These are phyloP conservation scores for Microhierax caerulescens DNA, from an alignment of 2,797 vertebrate species.

Conservation along the genomic window DNA sequence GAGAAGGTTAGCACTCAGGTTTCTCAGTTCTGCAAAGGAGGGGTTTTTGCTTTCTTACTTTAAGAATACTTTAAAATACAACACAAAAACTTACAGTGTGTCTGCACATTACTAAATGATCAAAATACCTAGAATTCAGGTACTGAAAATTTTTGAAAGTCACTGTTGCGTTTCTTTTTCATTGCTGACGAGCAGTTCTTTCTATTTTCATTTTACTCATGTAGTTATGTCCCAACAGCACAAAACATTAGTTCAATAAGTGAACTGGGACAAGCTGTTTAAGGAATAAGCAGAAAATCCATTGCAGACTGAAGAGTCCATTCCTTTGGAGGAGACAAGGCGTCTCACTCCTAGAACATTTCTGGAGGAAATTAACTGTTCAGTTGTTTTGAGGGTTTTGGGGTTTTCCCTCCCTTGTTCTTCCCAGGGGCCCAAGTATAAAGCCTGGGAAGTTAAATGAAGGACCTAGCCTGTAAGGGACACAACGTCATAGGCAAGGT, in stretches of 20 bases:
- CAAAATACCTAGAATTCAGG: neutral
- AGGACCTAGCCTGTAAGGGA: neutral
- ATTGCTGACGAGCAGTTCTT: neutral
- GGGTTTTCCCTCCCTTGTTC: fast-evolving
- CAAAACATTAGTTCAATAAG: neutral
- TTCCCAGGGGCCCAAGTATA: neutral
- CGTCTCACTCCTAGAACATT: neutral
- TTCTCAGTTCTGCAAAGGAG: neutral
- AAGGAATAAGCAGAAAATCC: neutral
- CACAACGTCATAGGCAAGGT: neutral
- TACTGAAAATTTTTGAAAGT: neutral
- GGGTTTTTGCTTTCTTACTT: neutral
- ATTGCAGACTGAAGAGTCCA: neutral
- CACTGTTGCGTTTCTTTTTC: neutral
- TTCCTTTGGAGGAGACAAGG: neutral
- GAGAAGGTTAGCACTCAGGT: neutral
- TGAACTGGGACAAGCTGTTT: neutral
- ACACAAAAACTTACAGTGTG: neutral
- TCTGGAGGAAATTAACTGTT: neutral
- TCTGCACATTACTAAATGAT: neutral
- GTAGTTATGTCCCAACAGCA: neutral
- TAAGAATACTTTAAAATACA: neutral
- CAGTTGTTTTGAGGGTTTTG: neutral
- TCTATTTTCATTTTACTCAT: neutral
- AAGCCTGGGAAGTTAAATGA: neutral